Evolutionary conservation across 2,888 invertebrate species (phyloP).

Genomic region (Galeruca laticollis): DNA sequence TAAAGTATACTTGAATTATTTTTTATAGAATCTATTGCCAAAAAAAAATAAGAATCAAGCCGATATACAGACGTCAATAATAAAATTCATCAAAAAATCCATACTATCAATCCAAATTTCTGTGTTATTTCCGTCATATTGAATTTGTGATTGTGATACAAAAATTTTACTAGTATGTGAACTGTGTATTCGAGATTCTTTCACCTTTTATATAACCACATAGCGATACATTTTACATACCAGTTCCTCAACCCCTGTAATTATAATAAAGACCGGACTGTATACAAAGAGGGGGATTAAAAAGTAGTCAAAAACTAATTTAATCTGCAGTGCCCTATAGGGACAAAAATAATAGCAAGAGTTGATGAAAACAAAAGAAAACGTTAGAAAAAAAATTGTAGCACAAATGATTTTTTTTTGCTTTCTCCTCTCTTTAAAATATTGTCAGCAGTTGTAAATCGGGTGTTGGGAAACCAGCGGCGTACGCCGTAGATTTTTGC

Average conservation of each 20-base stretch:
- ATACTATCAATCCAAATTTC: too few species aligned
- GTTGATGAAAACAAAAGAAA: constrained; percentile 42
- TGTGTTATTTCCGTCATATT: too few species aligned
- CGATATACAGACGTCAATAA: too few species aligned
- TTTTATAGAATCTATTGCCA: too few species aligned
- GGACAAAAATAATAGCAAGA: constrained; percentile 48
- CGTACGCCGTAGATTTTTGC: neutral
- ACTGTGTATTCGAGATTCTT: constrained; percentile 15
- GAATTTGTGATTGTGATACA: too few species aligned
- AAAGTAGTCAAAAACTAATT: constrained; percentile 46
- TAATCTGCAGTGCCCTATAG: constrained; percentile 42
- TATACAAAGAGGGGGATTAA: constrained; percentile 44
- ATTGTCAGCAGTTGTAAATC: constrained; percentile 23
- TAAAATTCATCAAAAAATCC: too few species aligned
- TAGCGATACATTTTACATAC: constrained; percentile 31
- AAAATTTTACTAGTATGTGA: constrained; percentile 14
- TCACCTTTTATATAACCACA: constrained; percentile 26
- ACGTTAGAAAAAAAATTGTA: constrained; percentile 42
- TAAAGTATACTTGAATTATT: too few species aligned
- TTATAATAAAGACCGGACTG: constrained; percentile 44
- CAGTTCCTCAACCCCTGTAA: constrained; percentile 45
- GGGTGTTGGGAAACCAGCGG: constrained; percentile 10
- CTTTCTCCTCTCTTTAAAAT: constrained; percentile 24
- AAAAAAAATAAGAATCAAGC: too few species aligned
- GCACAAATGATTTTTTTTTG: constrained; percentile 29